These are phyloP conservation scores for Amphiprion clarkii DNA, from an alignment of 2,797 vertebrate species.

Conservation along the genomic window DNA sequence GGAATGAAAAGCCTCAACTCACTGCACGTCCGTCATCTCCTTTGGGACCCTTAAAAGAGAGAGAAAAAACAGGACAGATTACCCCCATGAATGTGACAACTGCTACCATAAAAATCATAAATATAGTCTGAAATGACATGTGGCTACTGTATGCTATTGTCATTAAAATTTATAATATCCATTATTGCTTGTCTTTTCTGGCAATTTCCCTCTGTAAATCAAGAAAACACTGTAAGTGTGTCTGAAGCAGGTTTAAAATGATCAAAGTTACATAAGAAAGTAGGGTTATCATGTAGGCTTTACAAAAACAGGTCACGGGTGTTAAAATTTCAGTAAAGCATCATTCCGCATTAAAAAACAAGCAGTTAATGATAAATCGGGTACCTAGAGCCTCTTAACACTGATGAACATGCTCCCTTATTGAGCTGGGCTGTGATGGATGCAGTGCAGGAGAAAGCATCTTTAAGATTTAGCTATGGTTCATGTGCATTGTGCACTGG, in stretches of 20 bases:
- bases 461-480: constrained; percentile 55
- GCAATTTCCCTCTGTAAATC: constrained; percentile 54
- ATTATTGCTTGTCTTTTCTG: constrained; percentile 41
- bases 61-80: constrained; percentile 57
- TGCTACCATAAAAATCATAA: constrained; percentile 49
- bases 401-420: constrained; percentile 65
- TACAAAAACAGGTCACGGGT: background rate
- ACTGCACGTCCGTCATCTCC: constrained; percentile 93
- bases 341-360: constrained; percentile 26
- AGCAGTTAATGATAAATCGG: constrained; percentile 47
- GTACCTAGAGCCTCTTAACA: constrained; percentile 41
- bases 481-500: constrained; percentile 53
- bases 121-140: constrained; percentile 54
- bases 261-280: constrained; percentile 25
- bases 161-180: constrained; percentile 49
- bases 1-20: constrained; percentile 79
- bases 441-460: constrained; percentile 46
- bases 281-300: constrained; percentile 14
- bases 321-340: background rate
- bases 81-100: constrained; percentile 58
- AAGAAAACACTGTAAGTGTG: constrained; percentile 18
- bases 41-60: constrained; percentile 91
- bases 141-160: constrained; percentile 46
- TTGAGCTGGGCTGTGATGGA: constrained; percentile 66
- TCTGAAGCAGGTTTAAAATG: constrained; percentile 7